Evolutionary conservation across 1,140 invertebrate species (phyloP).

Genomic region (Leptopilina boulardi): DNA sequence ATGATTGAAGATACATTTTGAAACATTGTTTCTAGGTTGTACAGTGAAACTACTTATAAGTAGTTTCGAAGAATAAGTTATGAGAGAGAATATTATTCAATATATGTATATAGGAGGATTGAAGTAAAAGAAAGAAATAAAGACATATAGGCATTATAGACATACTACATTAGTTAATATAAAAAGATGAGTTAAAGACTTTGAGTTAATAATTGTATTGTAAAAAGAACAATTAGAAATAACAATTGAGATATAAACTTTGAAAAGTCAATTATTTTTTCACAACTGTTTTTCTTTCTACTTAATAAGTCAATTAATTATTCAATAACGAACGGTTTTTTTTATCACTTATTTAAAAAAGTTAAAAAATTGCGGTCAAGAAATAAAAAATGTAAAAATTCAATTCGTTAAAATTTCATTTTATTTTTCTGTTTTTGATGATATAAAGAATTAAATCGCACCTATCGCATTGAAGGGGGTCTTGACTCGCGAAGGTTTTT

Average conservation of each 20-base stretch:
- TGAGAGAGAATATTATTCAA: background rate
- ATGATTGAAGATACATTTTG: background rate
- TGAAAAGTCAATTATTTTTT: no score
- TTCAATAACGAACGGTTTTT: no score
- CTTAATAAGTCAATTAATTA: no score
- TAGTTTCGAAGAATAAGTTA: background rate
- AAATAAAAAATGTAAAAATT: background rate
- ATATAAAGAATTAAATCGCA: slow-evolving; percentile 7
- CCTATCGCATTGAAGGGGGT: background rate
- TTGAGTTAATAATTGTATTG: no score
- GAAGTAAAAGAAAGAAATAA: background rate
- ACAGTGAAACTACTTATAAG: background rate
- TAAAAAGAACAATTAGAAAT: no score
- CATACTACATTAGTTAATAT: no score
- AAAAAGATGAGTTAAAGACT: no score
- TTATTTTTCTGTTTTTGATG: background rate
- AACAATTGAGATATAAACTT: no score
- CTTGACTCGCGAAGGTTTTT: background rate
- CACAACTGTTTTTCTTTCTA: no score
- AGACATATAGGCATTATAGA: no score
- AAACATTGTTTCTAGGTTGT: slow-evolving; percentile 6
- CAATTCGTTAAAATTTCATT: background rate
- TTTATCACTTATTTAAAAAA: no score
- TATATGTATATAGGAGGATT: background rate
- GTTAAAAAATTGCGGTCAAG: background rate